These are phyloP conservation scores for Chaenocephalus aceratus DNA, from an alignment of 2,113 vertebrate species.

Conservation along the genomic window DNA sequence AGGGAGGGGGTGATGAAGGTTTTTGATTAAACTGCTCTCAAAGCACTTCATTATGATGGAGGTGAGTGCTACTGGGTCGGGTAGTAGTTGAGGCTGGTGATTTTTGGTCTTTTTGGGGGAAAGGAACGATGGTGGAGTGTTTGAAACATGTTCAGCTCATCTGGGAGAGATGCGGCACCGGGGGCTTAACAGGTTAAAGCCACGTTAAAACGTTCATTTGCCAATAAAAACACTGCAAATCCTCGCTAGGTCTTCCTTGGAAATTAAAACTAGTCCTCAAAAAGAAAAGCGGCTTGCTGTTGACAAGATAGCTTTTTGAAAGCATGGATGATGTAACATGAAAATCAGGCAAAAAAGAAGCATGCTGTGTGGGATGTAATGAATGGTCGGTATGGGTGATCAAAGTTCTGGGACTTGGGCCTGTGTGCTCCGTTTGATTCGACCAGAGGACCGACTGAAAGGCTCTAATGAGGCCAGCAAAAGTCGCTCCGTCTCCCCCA, in stretches of 20 bases:
- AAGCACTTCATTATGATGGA: no score
- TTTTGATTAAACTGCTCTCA: no score
- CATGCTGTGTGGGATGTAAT: conserved; percentile 10
- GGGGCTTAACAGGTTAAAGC: background rate
- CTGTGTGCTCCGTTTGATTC: conserved; percentile 34
- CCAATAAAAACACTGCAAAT: conserved; percentile 18
- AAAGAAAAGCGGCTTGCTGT: background rate
- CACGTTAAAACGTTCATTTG: conserved; percentile 26
- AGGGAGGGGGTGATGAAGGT: no score
- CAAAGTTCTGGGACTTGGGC: background rate
- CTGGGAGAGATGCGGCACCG: no score
- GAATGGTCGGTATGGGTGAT: conserved; percentile 27
- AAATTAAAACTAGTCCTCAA: no score
- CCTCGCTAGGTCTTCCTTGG: background rate
- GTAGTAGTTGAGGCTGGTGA: no score
- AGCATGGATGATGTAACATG: conserved; percentile 24
- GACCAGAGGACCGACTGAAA: conserved; percentile 18
- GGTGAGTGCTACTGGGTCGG: no score
- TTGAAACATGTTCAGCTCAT: no score
- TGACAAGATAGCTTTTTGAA: conserved; percentile 9
- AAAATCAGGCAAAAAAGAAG: background rate
- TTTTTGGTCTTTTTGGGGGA: no score
- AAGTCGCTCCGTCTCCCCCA: background rate
- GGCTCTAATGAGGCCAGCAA: conserved; percentile 48
- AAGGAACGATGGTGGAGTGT: no score